Percentiles rank a stretch among this genome's conserved stretches.
Conservation (phyloP, 2,113 vertebrate genomes). For the Lipophrys pholis region DNA sequence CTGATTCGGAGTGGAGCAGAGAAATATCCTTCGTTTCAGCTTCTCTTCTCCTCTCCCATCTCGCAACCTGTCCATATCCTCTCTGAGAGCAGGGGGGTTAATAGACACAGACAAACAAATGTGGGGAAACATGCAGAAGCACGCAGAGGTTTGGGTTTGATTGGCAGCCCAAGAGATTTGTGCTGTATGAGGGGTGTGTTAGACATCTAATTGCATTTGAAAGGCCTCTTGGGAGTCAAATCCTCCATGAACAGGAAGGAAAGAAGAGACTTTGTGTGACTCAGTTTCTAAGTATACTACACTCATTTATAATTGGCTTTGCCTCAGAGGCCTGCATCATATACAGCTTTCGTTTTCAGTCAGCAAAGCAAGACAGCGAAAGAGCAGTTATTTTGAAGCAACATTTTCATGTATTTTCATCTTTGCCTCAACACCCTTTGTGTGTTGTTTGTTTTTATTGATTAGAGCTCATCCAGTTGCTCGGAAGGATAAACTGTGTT, state of each 20-base stretch:
- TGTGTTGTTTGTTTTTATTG: constrained; percentile 34
- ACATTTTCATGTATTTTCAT: constrained; percentile 27
- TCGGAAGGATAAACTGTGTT: constrained; percentile 17
- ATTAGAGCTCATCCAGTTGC: constrained; percentile 22
- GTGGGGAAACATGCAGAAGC: constrained; percentile 50
- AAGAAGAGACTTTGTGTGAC: constrained; percentile 29
- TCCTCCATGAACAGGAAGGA: constrained; percentile 30
- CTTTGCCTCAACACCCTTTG: constrained; percentile 17
- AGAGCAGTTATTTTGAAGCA: constrained; percentile 12
- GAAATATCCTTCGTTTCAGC: constrained; percentile 51
- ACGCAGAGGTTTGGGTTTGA: constrained; percentile 46
- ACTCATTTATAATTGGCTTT: constrained; percentile 49
- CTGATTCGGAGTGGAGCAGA: constrained; percentile 59
- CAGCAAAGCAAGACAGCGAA: constrained; percentile 1
- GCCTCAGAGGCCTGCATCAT: constrained; percentile 15
- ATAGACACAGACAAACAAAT: constrained; percentile 72
- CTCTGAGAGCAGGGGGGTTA: constrained; percentile 40
- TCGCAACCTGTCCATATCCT: constrained; percentile 12
- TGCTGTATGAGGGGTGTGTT: constrained; percentile 46
- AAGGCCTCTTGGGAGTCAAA: constrained; percentile 54
- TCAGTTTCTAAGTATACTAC: constrained; percentile 19
- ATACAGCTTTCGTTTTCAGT: constrained; percentile 19
- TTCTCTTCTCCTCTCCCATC: constrained; percentile 37
- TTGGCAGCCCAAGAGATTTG: constrained; percentile 57
- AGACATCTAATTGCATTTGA: constrained; percentile 62